Evolutionary conservation across 2,888 invertebrate species (phyloP), one percentile per base, ranked within the genome.

Genomic region (Agrochola litura): DNA sequence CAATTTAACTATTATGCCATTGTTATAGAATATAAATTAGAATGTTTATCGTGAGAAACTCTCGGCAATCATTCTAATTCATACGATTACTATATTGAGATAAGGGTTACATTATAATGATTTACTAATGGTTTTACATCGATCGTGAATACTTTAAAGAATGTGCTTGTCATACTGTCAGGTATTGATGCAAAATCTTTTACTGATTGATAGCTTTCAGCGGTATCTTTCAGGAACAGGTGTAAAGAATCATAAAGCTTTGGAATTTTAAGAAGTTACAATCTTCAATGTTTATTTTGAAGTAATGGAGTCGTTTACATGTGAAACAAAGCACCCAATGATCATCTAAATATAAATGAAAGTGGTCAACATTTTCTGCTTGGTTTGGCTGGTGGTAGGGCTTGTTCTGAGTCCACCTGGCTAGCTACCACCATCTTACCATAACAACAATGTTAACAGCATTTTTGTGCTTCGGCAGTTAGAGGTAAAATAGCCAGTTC

Each of bases 211-310:
- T 69, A 14, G 58, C 25, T 69, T 82, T 82, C 82, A 82, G 60
- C 68, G 16, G 19, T 10, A 22, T 58, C 30, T 76, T 65, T 82
- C 37, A 82, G 6, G 1, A 82, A 69, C 79, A 82, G 79, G 79
- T 80, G 79, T 37, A 9, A 30, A 2, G 37, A 30, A 82, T 75
- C 67, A 75, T 54, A 76, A 69, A 76, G 43, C 37, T 46, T 46
- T 19, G 43, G 37, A 68, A 76, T 80, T 82, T 52, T 14, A 46
- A 66, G 25, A 65, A 52, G 19, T 61, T 66, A 41, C 41, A 14
- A 66, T 41, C 6, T 14, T 54, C 16, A 19, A 54, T 66, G 54
- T 61, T 81, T 81, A 74, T 61, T 46, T 8, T 66, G 6, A 10
- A 64, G 37, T 70, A 63, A 81, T 79, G 43, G 54, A 81, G 58